A percentile compares a stretch with the other conserved stretches of the same genome.
Evolutionary conservation across 2,888 invertebrate genomes (phyloP).

Genomic region (Ichneumon xanthorius): DNA sequence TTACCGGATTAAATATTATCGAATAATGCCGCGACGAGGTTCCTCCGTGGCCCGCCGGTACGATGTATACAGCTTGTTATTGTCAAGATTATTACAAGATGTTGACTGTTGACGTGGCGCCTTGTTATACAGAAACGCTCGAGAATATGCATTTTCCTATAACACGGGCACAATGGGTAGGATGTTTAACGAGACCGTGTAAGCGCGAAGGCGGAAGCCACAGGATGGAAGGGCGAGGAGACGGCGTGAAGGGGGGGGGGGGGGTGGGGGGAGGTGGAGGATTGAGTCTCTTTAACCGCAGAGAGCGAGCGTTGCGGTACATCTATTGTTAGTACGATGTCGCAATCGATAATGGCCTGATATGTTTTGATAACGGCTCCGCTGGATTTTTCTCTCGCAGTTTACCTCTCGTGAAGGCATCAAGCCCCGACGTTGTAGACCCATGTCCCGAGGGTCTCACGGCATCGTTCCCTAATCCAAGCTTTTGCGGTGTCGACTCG

Average conservation of each 20-base stretch:
- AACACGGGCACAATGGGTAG: conserved; percentile 36
- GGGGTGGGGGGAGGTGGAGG: neutral
- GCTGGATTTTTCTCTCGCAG: conserved; percentile 38
- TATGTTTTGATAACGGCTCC: conserved; percentile 61
- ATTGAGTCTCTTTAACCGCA: conserved; percentile 22
- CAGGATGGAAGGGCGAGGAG: conserved; percentile 14
- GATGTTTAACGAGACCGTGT: conserved; percentile 19
- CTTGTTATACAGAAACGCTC: neutral
- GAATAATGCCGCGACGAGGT: neutral
- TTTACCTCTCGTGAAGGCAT: conserved; percentile 19
- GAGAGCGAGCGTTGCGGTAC: conserved; percentile 20
- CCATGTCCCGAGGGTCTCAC: conserved; percentile 58
- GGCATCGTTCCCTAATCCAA: conserved; percentile 64
- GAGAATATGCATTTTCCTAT: conserved; percentile 18
- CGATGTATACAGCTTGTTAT: neutral
- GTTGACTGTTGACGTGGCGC: conserved; percentile 7
- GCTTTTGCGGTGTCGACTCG: conserved; percentile 64
- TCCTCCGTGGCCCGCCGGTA: neutral
- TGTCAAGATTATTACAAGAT: conserved; percentile 13
- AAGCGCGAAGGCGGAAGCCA: conserved; percentile 20
- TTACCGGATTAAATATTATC: too few species aligned
- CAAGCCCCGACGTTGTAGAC: conserved; percentile 18
- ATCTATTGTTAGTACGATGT: conserved; percentile 49
- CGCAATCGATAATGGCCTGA: conserved; percentile 54
- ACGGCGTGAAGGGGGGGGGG: too few species aligned